Conservation (phyloP, 2,113 vertebrate species). For the Riparia riparia region DNA sequence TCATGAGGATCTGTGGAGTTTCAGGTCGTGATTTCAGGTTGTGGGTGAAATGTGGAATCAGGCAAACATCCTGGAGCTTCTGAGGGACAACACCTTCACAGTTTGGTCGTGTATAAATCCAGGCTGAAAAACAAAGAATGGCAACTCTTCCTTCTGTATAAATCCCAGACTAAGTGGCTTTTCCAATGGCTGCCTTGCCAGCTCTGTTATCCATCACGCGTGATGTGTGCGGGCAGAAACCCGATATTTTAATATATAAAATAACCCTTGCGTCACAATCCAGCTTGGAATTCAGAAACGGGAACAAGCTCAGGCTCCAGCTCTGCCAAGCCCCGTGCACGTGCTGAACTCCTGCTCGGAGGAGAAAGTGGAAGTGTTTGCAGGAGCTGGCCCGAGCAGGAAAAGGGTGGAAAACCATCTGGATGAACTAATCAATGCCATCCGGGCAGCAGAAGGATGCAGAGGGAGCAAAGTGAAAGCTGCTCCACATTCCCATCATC, state of each 20-base stretch:
- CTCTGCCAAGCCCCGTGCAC: background rate
- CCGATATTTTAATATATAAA: conserved; percentile 22
- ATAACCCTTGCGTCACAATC: conserved; percentile 28
- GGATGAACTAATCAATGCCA: background rate
- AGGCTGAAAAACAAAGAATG: conserved; percentile 16
- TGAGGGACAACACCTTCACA: background rate
- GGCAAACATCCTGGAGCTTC: background rate
- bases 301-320: background rate
- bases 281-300: conserved; percentile 8
- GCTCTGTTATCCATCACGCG: conserved; percentile 19
- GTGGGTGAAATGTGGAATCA: conserved; percentile 18
- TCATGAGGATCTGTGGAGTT: conserved; percentile 20
- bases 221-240: conserved; percentile 52
- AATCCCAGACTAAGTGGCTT: background rate
- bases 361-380: background rate
- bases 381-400: background rate
- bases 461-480: background rate
- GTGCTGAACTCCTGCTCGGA: background rate
- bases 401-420: conserved; percentile 2
- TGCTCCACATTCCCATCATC: background rate
- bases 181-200: conserved; percentile 25
- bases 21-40: conserved; percentile 26
- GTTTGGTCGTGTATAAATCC: background rate
- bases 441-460: background rate
- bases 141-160: conserved; percentile 2